phyloP scores from a whole-genome alignment of 2,113 vertebrate genomes.

The Bubo blakistoni region DNA sequence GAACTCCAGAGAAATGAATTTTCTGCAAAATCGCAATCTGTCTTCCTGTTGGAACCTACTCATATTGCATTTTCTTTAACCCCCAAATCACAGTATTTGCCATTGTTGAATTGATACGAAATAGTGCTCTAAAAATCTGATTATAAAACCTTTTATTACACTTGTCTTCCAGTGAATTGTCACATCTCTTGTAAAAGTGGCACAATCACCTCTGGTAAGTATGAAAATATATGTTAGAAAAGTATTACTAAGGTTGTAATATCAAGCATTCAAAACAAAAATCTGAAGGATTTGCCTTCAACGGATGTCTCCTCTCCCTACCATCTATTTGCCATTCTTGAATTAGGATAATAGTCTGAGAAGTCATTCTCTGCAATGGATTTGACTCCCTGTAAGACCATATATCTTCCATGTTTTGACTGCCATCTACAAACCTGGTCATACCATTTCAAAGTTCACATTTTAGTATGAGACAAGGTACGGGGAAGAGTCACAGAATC shows the following conservation, averaged over 20 bases:
- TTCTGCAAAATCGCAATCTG: not conserved
- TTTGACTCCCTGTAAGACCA: not conserved
- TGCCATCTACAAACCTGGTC: not conserved
- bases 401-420: not conserved
- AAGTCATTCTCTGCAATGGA: not conserved
- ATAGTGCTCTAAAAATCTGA: not conserved
- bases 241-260: not conserved
- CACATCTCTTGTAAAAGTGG: not conserved
- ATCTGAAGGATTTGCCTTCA: not conserved
- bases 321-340: not conserved
- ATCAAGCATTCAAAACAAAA: not conserved
- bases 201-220: not conserved
- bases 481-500: not conserved
- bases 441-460: not conserved
- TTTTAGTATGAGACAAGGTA: not conserved
- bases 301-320: rapidly evolving
- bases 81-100: not conserved
- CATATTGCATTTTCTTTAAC: not conserved
- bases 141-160: not conserved
- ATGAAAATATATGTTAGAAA: not conserved
- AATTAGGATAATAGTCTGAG: not conserved
- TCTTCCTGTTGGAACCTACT: not conserved
- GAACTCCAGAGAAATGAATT: not conserved
- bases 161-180: not conserved
- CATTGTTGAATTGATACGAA: not conserved